These are phyloP conservation scores for Ateles fusciceps DNA, from an alignment of 2,797 vertebrate species.

Conservation along the genomic window DNA sequence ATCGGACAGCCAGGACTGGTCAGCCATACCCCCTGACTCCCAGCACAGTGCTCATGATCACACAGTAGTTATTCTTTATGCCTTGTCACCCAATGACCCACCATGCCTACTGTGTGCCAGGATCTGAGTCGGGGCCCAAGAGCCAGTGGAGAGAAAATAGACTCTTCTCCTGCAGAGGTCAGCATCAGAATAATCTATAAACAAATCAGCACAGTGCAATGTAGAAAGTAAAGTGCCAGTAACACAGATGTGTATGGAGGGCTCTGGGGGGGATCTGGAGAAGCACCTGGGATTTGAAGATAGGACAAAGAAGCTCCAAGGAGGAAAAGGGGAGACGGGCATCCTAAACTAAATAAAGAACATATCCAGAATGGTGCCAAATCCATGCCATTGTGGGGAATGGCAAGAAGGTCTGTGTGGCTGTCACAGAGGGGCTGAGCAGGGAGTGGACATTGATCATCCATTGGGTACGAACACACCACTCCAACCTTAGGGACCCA, in stretches of 20 bases:
- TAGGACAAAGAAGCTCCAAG: background rate
- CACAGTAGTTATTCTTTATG: background rate
- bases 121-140: background rate
- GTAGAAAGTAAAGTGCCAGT: background rate
- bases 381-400: background rate
- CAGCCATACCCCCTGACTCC: fast-evolving
- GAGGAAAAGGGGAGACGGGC: background rate
- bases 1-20: background rate
- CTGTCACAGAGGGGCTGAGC: too few species aligned
- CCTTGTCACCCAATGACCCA: background rate
- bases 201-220: background rate
- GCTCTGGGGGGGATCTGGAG: background rate
- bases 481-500: too few species aligned
- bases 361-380: background rate
- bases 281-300: background rate
- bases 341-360: background rate
- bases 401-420: background rate
- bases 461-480: too few species aligned
- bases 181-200: background rate
- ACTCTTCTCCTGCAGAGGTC: background rate
- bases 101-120: background rate
- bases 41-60: background rate
- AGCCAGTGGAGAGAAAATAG: background rate
- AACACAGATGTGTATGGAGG: background rate
- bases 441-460: too few species aligned